Conservation (phyloP, 1,140 invertebrate genomes). For the Luehdorfia chinensis region DNA sequence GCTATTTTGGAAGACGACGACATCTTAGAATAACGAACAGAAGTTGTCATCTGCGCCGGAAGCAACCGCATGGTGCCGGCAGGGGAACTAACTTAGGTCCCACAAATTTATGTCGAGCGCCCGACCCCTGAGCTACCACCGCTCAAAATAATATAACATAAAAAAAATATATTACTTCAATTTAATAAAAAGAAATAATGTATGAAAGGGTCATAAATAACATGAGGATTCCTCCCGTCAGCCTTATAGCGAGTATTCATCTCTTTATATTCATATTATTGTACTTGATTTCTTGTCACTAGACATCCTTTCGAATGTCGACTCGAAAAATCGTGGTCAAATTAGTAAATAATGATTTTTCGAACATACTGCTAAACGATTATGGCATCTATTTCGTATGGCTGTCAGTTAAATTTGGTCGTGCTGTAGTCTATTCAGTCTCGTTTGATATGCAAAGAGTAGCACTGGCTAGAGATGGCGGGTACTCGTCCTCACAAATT, state of each 20-base stretch:
- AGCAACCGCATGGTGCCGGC: too few species aligned
- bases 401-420: not conserved
- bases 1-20: too few species aligned
- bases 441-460: conserved; percentile 18
- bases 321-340: conserved; percentile 18
- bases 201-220: conserved; percentile 9
- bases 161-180: too few species aligned
- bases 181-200: too few species aligned
- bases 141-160: too few species aligned
- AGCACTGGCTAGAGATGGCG: conserved; percentile 8
- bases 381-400: not conserved
- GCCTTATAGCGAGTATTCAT: conserved; percentile 2
- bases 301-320: conserved; percentile 16
- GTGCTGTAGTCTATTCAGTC: not conserved
- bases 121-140: too few species aligned
- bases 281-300: conserved; percentile 13
- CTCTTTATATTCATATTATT: conserved; percentile 14
- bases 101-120: too few species aligned
- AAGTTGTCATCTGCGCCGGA: too few species aligned
- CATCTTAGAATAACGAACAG: too few species aligned
- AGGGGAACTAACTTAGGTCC: too few species aligned
- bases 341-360: conserved; percentile 17
- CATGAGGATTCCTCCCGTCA: not conserved
- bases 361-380: not conserved
- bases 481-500: conserved; percentile 1